Evolutionary conservation across 2,113 vertebrate species (phyloP), one percentile per base, ranked within the genome.

Genomic region (Tinamus guttatus): DNA sequence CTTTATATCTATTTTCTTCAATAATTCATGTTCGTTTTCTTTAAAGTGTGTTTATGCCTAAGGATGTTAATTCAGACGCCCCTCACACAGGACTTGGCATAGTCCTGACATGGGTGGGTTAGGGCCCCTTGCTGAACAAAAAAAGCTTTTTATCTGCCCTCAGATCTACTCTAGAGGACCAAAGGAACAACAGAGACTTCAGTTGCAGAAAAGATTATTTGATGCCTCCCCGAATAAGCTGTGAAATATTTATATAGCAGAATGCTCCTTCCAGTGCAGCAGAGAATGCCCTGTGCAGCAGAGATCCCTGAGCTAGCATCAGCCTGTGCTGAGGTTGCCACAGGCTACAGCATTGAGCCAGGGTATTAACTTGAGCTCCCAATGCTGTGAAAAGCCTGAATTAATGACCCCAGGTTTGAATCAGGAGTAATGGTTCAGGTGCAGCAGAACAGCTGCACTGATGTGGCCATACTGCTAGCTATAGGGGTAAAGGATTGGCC

Each of bases 181-280:
- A 89, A 90, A 81, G 24, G 40, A 85, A 34, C 25, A 94, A 28
- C 4, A 85, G 41, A 62, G 34, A 40, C 14, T 58, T 77, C 78
- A 59, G 68, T 87, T 79, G 62, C 36, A 27, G 30, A 22, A 18
- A 67, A 70, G 54, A 59, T 73, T 80, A 54, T 85, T 52, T 79
- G 74, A 51, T 80, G 18, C n/a, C 45, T 95, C 81, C 36, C n/a
- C 70, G 56, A 74, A 87, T 63, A 83, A 85, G 0, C 3, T 64
- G 32, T 83, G 80, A 94, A 91, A 89, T 95, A 93, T 74, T 93
- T 77, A 62, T 83, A 17, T 7, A 74, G 12, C 59, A 87, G 20
- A 77, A 82, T 38, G 20, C 7, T 74, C 5, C 38, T 87, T 81
- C 87, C 67, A 80, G 36, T 49, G n/a, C n/a, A n/a, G n/a, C n/a